Base-by-base conservation (phyloP, 2,113 vertebrate genomes). In the Empidonax traillii region DNA sequence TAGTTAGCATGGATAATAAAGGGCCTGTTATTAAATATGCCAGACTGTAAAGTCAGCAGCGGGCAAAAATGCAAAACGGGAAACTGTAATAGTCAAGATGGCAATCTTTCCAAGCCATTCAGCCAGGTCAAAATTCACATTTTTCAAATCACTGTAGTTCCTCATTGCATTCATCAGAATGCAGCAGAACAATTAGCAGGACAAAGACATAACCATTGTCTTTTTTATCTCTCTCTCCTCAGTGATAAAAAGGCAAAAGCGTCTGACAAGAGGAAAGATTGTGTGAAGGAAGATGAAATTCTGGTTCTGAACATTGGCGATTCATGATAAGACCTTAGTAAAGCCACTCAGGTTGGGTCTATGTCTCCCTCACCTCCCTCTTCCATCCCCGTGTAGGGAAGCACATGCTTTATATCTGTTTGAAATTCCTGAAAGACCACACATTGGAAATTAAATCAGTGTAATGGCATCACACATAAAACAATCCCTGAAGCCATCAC, bases 1-100 rank as follows among this genome's bases (percentile, higher is more conserved):
- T 11, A 90, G 92, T 65, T 55, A 91, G 87, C 47, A 63, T 11
- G 28, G 44, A 72, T 79, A 97, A 95, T 86, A 82, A 95, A 95
- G 68, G 79, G 58, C 41, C 76, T 83, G n/a, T 81, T 93, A 93
- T 56, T 87, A 97, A 96, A 77, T 71, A 91, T 28, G 66, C 39
- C 55, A 81, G 58, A 78, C 69, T 93, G 83, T 69, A 96, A 83
- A 88, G 74, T 72, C 77, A 90, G 76, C 53, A 87, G 61, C 0
- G 0, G 55, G 51, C 84, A 90, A 66, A 91, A 93, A 76, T 25
- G 84, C 56, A 89, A 47, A 96, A 75, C 73, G 78, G 89, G 77
- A 96, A 97, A 83, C 61, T 33, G 6, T 23, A 41, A 53, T 1
- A 76, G 69, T 72, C 0, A 3, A 73, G 76, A 82, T 2, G 46